phyloP scores from a whole-genome alignment of 1,140 invertebrate species.

The Drosophila sucinea region DNA sequence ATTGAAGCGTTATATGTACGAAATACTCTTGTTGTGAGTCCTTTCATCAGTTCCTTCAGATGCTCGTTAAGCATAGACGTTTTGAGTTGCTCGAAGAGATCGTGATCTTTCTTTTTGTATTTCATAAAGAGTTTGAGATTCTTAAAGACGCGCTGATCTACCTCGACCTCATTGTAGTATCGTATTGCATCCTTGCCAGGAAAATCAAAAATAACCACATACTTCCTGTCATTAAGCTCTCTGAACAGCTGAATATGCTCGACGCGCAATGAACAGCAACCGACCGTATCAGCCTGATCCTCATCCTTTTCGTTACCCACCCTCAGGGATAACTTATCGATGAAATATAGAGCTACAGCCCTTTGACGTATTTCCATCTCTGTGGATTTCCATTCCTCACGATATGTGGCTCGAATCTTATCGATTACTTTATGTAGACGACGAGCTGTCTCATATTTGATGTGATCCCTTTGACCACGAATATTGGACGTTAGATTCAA shows the following conservation, averaged over 20 bases:
- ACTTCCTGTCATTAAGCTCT: slow-evolving; percentile 94
- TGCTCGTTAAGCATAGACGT: slow-evolving; percentile 98
- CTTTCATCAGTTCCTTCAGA: slow-evolving; percentile 97
- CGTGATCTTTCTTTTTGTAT: slow-evolving; percentile 96
- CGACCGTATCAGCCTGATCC: slow-evolving; percentile 99
- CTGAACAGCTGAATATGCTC: slow-evolving; percentile 97
- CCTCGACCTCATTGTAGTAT: slow-evolving; percentile 98
- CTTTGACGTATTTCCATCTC: slow-evolving; percentile 99
- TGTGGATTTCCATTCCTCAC: slow-evolving; percentile 97
- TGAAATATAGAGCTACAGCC: slow-evolving; percentile 99
- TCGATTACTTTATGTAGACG: slow-evolving; percentile 95
- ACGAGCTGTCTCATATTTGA: slow-evolving; percentile 99
- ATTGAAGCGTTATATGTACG: slow-evolving; percentile 99
- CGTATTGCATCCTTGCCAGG: slow-evolving; percentile 96
- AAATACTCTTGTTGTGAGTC: slow-evolving; percentile 99
- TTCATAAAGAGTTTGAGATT: slow-evolving; percentile 99
- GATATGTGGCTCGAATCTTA: slow-evolving; percentile 95
- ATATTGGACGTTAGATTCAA: slow-evolving; percentile 99
- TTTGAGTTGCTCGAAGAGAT: slow-evolving; percentile 98
- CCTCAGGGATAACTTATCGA: slow-evolving; percentile 98
- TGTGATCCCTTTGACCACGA: slow-evolving; percentile 99
- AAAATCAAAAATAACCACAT: slow-evolving; percentile 99
- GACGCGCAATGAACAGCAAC: slow-evolving; percentile 99
- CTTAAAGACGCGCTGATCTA: slow-evolving; percentile 99
- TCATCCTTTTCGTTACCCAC: slow-evolving; percentile 99